These are phyloP conservation scores for Andrena haemorrhoa DNA, from an alignment of 2,888 invertebrate species.

Conservation along the genomic window DNA sequence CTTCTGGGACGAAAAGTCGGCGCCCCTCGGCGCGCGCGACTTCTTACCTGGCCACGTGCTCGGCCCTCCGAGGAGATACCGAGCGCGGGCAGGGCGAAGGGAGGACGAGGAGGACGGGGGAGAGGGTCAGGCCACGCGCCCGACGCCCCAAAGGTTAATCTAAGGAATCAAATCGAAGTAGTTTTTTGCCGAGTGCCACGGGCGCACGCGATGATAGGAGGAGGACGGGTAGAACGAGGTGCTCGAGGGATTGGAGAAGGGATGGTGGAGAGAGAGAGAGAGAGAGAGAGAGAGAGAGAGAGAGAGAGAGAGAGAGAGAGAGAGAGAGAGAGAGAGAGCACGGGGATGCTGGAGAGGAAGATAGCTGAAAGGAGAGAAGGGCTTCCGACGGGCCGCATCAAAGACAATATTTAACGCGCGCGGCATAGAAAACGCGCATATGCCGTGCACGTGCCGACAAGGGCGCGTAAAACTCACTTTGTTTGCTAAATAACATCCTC, in stretches of 20 bases:
- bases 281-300: conserved; percentile 36
- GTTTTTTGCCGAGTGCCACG: conserved; percentile 74
- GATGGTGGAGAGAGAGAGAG: conserved; percentile 30
- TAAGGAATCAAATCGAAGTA: conserved; percentile 82
- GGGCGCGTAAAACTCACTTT: conserved; percentile 82
- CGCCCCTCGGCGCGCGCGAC: conserved; percentile 20
- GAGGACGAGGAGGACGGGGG: conserved; percentile 50
- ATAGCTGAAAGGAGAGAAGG: conserved; percentile 69
- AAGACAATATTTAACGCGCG: conserved; percentile 84
- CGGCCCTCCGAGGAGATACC: conserved; percentile 60
- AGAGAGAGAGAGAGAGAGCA: conserved; percentile 36
- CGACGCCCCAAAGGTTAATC: conserved; percentile 81
- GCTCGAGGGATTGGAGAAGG: background rate
- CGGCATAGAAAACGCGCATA: conserved; percentile 78
- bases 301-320: conserved; percentile 36
- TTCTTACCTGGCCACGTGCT: conserved; percentile 83
- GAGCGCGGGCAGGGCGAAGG: conserved; percentile 38
- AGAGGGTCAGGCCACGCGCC: conserved; percentile 81
- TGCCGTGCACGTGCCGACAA: conserved; percentile 83
- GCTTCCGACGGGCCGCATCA: conserved; percentile 83
- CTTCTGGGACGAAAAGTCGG: conserved; percentile 55
- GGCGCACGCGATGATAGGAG: background rate
- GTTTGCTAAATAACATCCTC: conserved; percentile 84
- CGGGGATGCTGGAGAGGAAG: conserved; percentile 22
- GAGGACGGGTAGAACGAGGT: background rate